Base-by-base conservation (phyloP, 2,113 vertebrate species). In the Lepus americanus region DNA sequence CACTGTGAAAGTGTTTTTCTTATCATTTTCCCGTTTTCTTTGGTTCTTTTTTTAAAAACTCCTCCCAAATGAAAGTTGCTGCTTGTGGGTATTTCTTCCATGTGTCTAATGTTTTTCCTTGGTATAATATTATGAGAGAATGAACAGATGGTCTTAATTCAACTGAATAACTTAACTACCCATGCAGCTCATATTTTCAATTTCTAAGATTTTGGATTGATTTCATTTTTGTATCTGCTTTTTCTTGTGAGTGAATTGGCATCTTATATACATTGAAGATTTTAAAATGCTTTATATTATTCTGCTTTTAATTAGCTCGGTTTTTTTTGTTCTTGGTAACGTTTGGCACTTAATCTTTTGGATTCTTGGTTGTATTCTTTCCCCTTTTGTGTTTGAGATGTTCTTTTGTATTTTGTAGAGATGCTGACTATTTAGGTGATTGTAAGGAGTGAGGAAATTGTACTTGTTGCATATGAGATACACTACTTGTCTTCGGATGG, bases 111-210 rank as follows among this genome's bases (percentile, higher is more conserved):
- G 7, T 66, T 90, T 95, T 80, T 77, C 29, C 9, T 88, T 84
- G 84, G 27, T 77, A n/a, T 88, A 85, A 9, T 67, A 66, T 83
- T 85, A 55, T 73, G 8, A 83, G 31, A 59, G 63, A 78, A 59
- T 59, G 55, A 59, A 61, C 13, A 20, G 70, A 11, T 88, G 78
- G 27, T 85, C 3, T 88, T 92, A 39, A 81, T 81, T 81, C 55
- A 89, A 79, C 13, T 70, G 13, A 31, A 39, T 79, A 4, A 49
- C 19, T 81, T 92, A 8, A 94, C 0, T 80, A n/a, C 76, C 49
- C 29, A 74, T 27, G 20, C 9, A 92, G 67, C n/a, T 80, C 22
- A 19, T 89, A 73, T 83, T 92, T 94, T 94, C 7, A 96, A 63
- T 74, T 90, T 89, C 44, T 83, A 73, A 87, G 72, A 63, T 84